These are phyloP conservation scores for Halichondria panicea DNA, from an alignment of 37 sponge, comb jelly and placozoan species.

Conservation along the genomic window DNA sequence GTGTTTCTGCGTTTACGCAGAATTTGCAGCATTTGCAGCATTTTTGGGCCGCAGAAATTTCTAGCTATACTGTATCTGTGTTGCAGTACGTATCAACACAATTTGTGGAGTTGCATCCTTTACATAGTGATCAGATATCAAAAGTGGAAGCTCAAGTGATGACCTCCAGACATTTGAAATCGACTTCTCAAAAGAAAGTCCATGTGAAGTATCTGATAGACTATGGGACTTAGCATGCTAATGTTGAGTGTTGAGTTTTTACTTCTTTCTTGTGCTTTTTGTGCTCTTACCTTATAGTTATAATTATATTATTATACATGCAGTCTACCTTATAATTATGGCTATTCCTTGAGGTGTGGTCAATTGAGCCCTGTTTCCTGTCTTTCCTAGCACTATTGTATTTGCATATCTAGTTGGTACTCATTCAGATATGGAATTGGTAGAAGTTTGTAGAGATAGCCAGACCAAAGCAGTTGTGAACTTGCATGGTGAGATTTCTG, in stretches of 20 bases:
- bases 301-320: neutral
- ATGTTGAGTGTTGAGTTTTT: no score
- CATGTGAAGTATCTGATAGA: constrained; percentile 10
- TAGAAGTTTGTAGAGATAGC: constrained; percentile 63
- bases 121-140: no score
- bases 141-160: neutral
- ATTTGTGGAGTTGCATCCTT: no score
- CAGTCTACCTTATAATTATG: neutral
- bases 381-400: neutral
- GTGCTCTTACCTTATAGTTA: neutral
- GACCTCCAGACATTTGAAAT: constrained; percentile 13
- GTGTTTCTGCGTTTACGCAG: no score
- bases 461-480: constrained; percentile 77
- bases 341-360: neutral
- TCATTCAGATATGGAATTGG: constrained; percentile 4
- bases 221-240: no score
- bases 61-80: no score
- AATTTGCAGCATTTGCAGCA: no score
- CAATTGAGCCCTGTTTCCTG: neutral
- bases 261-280: neutral
- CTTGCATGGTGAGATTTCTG: constrained; percentile 67
- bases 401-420: neutral
- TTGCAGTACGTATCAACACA: no score
- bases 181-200: constrained; percentile 2
- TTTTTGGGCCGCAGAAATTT: no score